Conservation (phyloP, 1,140 invertebrate genomes). For the Drosophila pseudoobscura region DNA sequence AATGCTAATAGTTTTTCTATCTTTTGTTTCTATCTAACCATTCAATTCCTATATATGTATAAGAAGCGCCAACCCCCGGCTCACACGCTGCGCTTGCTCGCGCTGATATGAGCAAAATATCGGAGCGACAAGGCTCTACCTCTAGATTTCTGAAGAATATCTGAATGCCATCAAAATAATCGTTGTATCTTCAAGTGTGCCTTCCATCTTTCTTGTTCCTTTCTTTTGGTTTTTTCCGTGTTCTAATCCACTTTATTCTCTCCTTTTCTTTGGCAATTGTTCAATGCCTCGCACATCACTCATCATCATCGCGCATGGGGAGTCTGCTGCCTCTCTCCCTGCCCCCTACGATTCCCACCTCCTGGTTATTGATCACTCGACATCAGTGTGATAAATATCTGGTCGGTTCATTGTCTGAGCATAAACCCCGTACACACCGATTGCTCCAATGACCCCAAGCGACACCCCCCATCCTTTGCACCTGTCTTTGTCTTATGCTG, state of each 20-base stretch:
- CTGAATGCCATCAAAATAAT: too few relatives aligned
- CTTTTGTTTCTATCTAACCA: too few relatives aligned
- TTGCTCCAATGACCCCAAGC: constrained; percentile 1
- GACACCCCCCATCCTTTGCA: constrained; percentile 11
- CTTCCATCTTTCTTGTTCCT: too few relatives aligned
- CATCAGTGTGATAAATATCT: constrained; percentile 50
- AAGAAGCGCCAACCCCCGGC: too few relatives aligned
- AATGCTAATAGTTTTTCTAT: too few relatives aligned
- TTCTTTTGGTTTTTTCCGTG: not conserved
- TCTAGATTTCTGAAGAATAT: too few relatives aligned
- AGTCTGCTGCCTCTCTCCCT: too few relatives aligned
- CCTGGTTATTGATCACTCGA: constrained; percentile 35
- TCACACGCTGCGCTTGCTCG: too few relatives aligned
- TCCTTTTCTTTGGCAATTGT: constrained; percentile 3
- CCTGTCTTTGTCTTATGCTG: constrained; percentile 34
- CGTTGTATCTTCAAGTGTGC: too few relatives aligned
- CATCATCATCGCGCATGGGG: constrained; percentile 17
- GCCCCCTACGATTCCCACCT: not conserved
- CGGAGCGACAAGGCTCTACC: too few relatives aligned
- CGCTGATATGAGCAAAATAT: too few relatives aligned
- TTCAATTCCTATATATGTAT: too few relatives aligned
- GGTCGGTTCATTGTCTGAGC: constrained; percentile 39
- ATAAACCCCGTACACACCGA: constrained; percentile 18
- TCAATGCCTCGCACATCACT: constrained; percentile 23
- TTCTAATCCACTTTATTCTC: constrained; percentile 6